Conservation (phyloP, 1,140 invertebrate species). For the Cyrtorhinus lividipennis region DNA sequence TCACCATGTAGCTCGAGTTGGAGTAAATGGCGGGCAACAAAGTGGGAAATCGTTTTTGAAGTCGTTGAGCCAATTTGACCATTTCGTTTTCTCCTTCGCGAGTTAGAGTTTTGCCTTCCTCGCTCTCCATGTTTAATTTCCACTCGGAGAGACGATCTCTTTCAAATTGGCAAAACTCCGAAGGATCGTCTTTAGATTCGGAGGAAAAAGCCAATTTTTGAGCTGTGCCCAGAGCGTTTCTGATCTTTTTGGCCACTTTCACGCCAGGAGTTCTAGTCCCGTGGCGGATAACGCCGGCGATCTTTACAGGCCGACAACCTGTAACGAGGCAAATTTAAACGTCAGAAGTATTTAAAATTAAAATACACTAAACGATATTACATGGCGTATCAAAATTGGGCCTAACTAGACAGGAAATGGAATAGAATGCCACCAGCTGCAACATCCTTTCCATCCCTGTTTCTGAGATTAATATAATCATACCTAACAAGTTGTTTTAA, state of each 20-base stretch:
- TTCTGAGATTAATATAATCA: background rate
- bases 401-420: background rate
- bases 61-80: conserved; percentile 44
- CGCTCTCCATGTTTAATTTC: conserved; percentile 31
- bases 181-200: conserved; percentile 16
- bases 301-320: conserved; percentile 44
- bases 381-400: background rate
- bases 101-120: conserved; percentile 30
- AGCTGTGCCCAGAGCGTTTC: conserved; percentile 12
- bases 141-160: conserved; percentile 35
- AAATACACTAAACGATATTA: background rate
- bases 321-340: conserved; percentile 12
- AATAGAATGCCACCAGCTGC: no score
- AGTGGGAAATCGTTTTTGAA: conserved; percentile 44
- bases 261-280: conserved; percentile 47
- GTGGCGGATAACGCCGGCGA: conserved; percentile 51
- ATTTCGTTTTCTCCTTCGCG: conserved; percentile 52
- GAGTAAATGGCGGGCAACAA: conserved; percentile 40
- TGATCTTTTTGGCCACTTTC: conserved; percentile 36
- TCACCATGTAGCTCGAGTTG: conserved; percentile 41
- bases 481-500: background rate
- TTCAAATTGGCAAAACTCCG: conserved; percentile 28
- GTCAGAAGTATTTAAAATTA: background rate
- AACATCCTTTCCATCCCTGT: no score
- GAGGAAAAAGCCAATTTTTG: background rate